Evolutionary conservation across 2,797 vertebrate genomes (phyloP), one percentile per base, ranked within the genome.

Genomic region (Danionella dracula): DNA sequence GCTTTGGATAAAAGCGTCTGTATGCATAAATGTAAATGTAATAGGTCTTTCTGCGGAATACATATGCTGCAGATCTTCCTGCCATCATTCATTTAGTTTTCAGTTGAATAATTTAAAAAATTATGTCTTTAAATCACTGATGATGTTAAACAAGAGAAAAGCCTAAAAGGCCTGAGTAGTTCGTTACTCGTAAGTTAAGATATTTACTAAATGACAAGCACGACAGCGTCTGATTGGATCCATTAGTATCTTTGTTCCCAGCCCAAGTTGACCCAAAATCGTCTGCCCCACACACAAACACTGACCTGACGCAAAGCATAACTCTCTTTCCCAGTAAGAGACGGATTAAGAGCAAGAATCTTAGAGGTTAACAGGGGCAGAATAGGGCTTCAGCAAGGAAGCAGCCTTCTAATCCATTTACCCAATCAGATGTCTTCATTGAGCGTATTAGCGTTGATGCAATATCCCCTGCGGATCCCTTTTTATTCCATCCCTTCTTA

Each of bases 381-480:
- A 80, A 79, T 46, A 79, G 67, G 81, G 76, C 75, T 56, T 51
- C 37, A 32, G 49, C 35, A 54, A 66, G 62, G 54, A 66, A 63
- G 50, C 42, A 58, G 67, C 41, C 61, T 66, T 66, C 54, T 86
- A 85, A 88, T 90, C 87, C 78, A 7, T 58, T 90, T 89, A 85
- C 81, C 78, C 78, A 83, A 77, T 81, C 71, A 84, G 76, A 83
- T 63, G 50, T 83, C 85, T 85, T 82, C 71, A 82, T 70, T 81
- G 77, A 88, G 81, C 82, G 74, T 64, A 84, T 88, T 86, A 87
- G 69, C 72, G 72, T 66, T 68, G 77, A 80, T 80, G 76, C 56
- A 74, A 83, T 71, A 64, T 76, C 66, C 76, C 79, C 55, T 75
- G 62, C 13, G 49, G 61, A 49, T 27, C 6, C 23, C 15, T 37